Evolutionary conservation across 2,113 vertebrate species (phyloP).

Genomic region (Calidris pygmaea): DNA sequence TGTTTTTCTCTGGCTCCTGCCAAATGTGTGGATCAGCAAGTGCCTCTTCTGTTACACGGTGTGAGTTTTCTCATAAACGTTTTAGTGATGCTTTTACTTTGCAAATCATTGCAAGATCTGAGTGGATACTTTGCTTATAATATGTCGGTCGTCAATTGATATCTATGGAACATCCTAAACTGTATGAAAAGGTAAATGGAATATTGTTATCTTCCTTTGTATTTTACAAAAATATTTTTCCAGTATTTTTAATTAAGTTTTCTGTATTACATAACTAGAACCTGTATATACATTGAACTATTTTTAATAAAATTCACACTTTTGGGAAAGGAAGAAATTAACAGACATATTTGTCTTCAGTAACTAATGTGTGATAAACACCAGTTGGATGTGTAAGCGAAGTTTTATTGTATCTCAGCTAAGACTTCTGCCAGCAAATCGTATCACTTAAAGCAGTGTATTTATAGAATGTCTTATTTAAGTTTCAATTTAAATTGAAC

Average conservation of each 20-base stretch:
- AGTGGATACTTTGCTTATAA: background rate
- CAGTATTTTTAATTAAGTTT: background rate
- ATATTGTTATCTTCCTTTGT: background rate
- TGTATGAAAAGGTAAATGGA: background rate
- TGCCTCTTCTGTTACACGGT: background rate
- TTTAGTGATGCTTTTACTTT: background rate
- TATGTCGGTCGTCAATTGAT: fast-evolving
- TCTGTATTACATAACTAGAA: background rate
- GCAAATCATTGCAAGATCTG: background rate
- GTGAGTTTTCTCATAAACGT: background rate
- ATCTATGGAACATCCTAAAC: background rate
- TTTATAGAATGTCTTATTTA: background rate
- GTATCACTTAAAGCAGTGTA: background rate
- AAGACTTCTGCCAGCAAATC: background rate
- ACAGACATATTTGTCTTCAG: background rate
- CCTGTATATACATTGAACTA: fast-evolving
- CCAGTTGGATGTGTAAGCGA: background rate
- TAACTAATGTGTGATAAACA: background rate
- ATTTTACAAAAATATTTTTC: background rate
- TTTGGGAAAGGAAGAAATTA: background rate
- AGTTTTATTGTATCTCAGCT: background rate
- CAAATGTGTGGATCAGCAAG: background rate
- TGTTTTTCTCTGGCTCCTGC: background rate
- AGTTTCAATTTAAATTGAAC: background rate
- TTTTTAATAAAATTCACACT: background rate